A percentile compares a stretch with the other conserved stretches of the same genome.
Evolutionary conservation across 2,113 vertebrate species (phyloP).

Genomic region (Ophiodon elongatus): DNA sequence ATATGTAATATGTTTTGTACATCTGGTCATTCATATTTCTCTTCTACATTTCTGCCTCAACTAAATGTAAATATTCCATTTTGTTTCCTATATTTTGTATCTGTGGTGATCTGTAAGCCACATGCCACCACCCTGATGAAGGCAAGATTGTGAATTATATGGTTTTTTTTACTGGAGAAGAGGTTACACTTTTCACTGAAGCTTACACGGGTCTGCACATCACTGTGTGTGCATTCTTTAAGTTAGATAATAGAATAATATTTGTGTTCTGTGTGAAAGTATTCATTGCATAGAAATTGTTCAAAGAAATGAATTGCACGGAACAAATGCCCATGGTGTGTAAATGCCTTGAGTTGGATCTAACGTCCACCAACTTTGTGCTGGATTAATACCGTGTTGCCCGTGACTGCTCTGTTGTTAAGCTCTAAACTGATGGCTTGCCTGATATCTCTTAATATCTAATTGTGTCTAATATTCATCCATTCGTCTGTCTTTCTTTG

Average conservation of each 20-base stretch:
- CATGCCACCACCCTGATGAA: background rate
- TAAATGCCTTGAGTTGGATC: background rate
- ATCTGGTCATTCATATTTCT: background rate
- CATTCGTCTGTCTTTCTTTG: background rate
- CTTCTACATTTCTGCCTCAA: background rate
- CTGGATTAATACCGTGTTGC: background rate
- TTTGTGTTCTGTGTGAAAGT: background rate
- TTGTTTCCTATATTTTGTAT: too few relatives aligned
- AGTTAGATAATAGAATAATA: background rate
- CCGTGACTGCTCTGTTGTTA: background rate
- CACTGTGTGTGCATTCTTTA: background rate
- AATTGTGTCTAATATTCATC: background rate
- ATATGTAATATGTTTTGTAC: too few relatives aligned
- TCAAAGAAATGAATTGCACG: too few relatives aligned
- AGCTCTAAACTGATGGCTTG: background rate
- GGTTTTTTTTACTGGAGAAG: background rate
- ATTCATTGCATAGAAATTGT: too few relatives aligned
- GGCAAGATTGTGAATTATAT: background rate
- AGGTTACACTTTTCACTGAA: background rate
- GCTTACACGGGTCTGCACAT: background rate
- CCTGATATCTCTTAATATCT: background rate
- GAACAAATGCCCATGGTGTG: background rate
- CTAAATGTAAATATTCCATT: background rate
- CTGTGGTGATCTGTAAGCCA: too few relatives aligned
- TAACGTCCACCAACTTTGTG: background rate